These are phyloP conservation scores for Berghia stephanieae DNA, from an alignment of 1,140 invertebrate species.

Conservation along the genomic window DNA sequence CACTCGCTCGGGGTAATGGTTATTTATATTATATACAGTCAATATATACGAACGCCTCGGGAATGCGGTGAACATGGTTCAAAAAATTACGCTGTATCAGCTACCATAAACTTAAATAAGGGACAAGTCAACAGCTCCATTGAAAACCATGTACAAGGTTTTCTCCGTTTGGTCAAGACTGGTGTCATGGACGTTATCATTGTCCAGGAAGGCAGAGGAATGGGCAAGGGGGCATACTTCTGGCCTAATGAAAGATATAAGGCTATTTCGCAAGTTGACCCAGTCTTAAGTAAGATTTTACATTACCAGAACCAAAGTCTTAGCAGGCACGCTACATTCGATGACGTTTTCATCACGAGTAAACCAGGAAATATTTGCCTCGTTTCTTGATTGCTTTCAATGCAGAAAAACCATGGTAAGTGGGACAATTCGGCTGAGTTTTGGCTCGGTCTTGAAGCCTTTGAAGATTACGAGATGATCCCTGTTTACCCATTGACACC, in stretches of 20 bases:
- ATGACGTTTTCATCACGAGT: slow-evolving; percentile 43
- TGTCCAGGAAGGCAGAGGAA: slow-evolving; percentile 48
- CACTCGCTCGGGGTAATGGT: slow-evolving; percentile 25
- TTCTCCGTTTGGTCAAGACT: slow-evolving; percentile 30
- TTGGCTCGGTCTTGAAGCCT: slow-evolving; percentile 53
- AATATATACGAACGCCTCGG: slow-evolving; percentile 32
- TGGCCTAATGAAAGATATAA: slow-evolving; percentile 41
- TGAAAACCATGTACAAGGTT: slow-evolving; percentile 41
- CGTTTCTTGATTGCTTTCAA: slow-evolving; percentile 32
- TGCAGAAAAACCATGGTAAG: too few relatives aligned
- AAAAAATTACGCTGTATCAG: slow-evolving; percentile 37
- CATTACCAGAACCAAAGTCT: slow-evolving; percentile 35
- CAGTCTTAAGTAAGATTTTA: slow-evolving; percentile 36
- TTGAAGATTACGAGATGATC: slow-evolving; percentile 49
- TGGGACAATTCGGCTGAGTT: too few relatives aligned
- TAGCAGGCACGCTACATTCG: slow-evolving; percentile 41
- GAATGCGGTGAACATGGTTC: slow-evolving; percentile 5
- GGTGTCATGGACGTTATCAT: slow-evolving; percentile 41
- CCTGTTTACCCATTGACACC: slow-evolving; percentile 43
- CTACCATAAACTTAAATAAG: slow-evolving; percentile 40
- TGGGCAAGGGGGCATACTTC: slow-evolving; percentile 45
- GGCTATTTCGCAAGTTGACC: slow-evolving; percentile 37
- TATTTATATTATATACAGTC: slow-evolving; percentile 3
- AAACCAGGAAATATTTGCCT: slow-evolving; percentile 41
- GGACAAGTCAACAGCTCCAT: slow-evolving; percentile 38